Evolutionary conservation across 2,888 invertebrate genomes (phyloP).

Genomic region (Neelides folsomi): DNA sequence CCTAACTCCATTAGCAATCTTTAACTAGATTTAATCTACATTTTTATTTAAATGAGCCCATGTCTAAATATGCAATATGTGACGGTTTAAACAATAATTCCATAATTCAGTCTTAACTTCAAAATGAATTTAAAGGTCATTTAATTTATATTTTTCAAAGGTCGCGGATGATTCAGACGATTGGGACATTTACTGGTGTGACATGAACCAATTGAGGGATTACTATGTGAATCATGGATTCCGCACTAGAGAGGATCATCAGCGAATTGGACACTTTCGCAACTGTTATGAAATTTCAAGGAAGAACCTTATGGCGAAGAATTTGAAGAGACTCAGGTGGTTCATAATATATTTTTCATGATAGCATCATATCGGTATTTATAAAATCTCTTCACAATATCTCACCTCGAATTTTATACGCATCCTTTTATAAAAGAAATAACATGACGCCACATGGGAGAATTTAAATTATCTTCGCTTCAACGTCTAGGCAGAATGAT

Average conservation of each 20-base stretch:
- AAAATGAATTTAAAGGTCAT: neutral
- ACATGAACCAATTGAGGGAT: slow-evolving; percentile 43
- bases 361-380: slow-evolving; percentile 29
- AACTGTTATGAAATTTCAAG: slow-evolving; percentile 50
- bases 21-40: too few species aligned
- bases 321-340: slow-evolving; percentile 42
- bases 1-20: too few species aligned
- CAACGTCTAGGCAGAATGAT: too few species aligned
- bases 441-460: too few species aligned
- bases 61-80: too few species aligned
- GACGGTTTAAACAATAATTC: neutral
- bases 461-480: too few species aligned
- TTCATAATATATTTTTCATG: neutral
- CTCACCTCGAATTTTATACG: slow-evolving; percentile 28
- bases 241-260: slow-evolving; percentile 40
- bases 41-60: too few species aligned
- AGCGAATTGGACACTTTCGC: slow-evolving; percentile 47
- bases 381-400: slow-evolving; percentile 37
- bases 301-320: slow-evolving; percentile 47
- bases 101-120: neutral
- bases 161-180: slow-evolving; percentile 38
- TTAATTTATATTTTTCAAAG: neutral
- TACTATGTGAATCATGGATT: slow-evolving; percentile 37
- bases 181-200: slow-evolving; percentile 51
- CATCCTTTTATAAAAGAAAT: too few species aligned